These are phyloP conservation scores for Hemiprocne comata DNA, from an alignment of 2,113 vertebrate species.

Conservation along the genomic window DNA sequence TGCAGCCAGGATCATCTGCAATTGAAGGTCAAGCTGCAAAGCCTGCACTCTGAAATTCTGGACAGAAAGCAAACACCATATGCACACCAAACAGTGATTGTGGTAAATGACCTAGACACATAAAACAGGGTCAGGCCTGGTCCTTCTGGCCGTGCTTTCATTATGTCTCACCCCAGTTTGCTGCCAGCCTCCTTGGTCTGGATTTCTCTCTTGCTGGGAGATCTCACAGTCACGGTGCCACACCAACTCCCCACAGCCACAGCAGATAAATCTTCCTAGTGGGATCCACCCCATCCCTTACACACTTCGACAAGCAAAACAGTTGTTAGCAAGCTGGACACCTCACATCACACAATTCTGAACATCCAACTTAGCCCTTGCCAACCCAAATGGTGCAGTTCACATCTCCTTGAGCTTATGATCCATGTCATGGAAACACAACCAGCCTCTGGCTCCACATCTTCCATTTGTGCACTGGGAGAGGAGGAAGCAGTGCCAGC, in stretches of 20 bases:
- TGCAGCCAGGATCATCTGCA: neutral
- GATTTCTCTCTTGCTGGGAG: neutral
- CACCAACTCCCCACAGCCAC: accelerated
- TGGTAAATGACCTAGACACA: neutral
- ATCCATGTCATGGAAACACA: accelerated
- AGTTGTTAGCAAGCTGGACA: neutral
- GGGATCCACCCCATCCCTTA: neutral
- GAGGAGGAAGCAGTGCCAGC: neutral
- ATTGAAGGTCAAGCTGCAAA: neutral
- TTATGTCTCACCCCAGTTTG: accelerated
- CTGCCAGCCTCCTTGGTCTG: neutral
- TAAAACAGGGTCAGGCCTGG: accelerated
- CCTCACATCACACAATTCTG: neutral
- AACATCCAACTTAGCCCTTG: neutral
- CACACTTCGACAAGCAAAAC: neutral
- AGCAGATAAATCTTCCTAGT: neutral
- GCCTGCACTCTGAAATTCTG: neutral
- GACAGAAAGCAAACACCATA: neutral
- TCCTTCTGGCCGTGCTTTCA: neutral
- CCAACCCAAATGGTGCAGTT: neutral
- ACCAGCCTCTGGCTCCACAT: neutral
- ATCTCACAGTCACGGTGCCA: neutral
- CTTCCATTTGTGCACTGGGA: neutral
- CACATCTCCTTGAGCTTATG: accelerated
- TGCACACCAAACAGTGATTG: neutral